These are phyloP conservation scores for Eristalinus sepulchralis DNA, from an alignment of 2,888 invertebrate genomes.

Conservation along the genomic window DNA sequence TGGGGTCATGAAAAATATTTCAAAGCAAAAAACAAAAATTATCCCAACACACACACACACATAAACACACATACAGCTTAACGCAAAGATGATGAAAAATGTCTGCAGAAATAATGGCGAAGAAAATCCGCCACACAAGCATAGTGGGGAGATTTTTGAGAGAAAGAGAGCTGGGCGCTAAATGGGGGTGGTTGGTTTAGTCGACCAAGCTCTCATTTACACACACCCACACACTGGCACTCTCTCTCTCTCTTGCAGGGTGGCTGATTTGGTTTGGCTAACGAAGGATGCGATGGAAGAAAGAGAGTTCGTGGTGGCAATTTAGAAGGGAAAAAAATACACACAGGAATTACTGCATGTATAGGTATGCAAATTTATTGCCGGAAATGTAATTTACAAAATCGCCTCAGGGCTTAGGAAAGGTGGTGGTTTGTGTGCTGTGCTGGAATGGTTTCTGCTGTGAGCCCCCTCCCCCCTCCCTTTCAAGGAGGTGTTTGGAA, in stretches of 20 bases:
- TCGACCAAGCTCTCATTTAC: not conserved
- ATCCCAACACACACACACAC: slow-evolving; percentile 25
- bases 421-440: slow-evolving; percentile 42
- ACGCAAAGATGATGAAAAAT: slow-evolving; percentile 60
- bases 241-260: not conserved
- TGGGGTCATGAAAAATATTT: slow-evolving; percentile 69
- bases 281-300: slow-evolving; percentile 34
- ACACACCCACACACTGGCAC: not conserved
- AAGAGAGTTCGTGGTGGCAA: slow-evolving; percentile 75
- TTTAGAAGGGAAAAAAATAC: slow-evolving; percentile 76
- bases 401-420: slow-evolving; percentile 76
- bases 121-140: slow-evolving; percentile 60
- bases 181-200: slow-evolving; percentile 49
- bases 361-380: slow-evolving; percentile 81
- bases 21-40: slow-evolving; percentile 57
- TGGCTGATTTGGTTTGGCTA: slow-evolving; percentile 8
- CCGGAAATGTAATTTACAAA: slow-evolving; percentile 81
- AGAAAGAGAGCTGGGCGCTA: not conserved
- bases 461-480: too few relatives aligned
- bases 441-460: slow-evolving; percentile 5
- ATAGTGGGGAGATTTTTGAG: slow-evolving; percentile 8
- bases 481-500: slow-evolving; percentile 25
- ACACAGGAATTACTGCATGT: slow-evolving; percentile 71
- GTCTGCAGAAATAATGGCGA: slow-evolving; percentile 68
- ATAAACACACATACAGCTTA: slow-evolving; percentile 6